Percentiles rank a stretch among this genome's conserved stretches.
Conservation (phyloP, 2,888 invertebrate species). For the Lissocephala sabroskyi region DNA sequence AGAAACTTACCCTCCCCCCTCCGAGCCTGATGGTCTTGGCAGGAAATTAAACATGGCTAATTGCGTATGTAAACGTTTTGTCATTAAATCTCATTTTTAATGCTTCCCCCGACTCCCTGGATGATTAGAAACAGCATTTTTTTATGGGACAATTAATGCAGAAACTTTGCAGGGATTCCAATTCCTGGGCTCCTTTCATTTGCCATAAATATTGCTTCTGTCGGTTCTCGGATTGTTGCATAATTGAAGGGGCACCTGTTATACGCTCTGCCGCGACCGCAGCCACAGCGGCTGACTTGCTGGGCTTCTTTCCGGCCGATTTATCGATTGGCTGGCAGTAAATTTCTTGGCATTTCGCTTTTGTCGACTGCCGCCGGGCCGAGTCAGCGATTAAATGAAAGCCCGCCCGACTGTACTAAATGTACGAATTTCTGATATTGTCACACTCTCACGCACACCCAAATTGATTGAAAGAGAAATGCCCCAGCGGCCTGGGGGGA, state of each 20-base stretch:
- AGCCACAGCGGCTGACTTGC: neutral
- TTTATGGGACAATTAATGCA: constrained; percentile 5
- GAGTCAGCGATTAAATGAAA: too few species aligned
- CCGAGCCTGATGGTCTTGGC: constrained; percentile 15
- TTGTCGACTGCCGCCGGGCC: too few species aligned
- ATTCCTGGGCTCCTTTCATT: too few species aligned
- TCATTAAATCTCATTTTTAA: constrained; percentile 46
- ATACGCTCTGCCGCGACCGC: neutral
- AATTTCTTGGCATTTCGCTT: neutral
- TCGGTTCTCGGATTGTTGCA: too few species aligned
- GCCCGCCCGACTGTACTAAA: too few species aligned
- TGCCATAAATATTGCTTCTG: too few species aligned
- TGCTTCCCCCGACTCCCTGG: constrained; percentile 15
- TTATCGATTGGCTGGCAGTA: constrained; percentile 30
- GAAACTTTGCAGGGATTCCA: too few species aligned
- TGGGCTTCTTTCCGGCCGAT: constrained; percentile 34
- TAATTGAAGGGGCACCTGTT: too few species aligned
- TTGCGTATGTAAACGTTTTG: constrained; percentile 53
- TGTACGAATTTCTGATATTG: constrained; percentile 23
- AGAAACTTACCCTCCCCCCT: too few species aligned
- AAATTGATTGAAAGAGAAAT: too few species aligned
- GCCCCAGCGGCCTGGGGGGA: constrained; percentile 57
- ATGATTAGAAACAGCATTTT: constrained; percentile 35
- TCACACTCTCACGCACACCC: constrained; percentile 42
- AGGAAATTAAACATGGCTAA: constrained; percentile 52